Percentiles rank a stretch among this genome's conserved stretches.
Conservation (phyloP, 2,888 invertebrate species). For the Eledona agricola region DNA sequence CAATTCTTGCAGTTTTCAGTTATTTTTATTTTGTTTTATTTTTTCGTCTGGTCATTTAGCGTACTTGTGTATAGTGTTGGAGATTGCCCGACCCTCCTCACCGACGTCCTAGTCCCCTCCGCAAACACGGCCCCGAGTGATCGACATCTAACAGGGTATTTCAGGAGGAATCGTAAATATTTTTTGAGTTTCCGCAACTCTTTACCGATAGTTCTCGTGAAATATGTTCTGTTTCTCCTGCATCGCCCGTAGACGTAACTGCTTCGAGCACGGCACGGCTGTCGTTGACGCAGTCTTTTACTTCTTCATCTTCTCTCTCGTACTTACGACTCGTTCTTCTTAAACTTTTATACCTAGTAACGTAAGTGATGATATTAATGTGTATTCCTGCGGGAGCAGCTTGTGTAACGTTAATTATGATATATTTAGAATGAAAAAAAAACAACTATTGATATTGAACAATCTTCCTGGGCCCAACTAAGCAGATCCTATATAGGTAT, state of each 20-base stretch:
- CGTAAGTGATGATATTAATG: constrained; percentile 56
- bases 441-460: constrained; percentile 56
- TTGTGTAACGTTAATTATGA: constrained; percentile 51
- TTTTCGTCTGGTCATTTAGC: constrained; percentile 48
- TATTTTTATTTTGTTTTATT: constrained; percentile 64
- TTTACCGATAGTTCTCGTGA: too few relatives aligned
- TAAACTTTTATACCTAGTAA: constrained; percentile 55
- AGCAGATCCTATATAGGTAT: constrained; percentile 59
- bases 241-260: too few relatives aligned
- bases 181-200: too few relatives aligned
- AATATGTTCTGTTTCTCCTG: too few relatives aligned
- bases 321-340: too few relatives aligned
- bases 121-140: constrained; percentile 34
- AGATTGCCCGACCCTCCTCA: constrained; percentile 42
- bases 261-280: constrained; percentile 57
- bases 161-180: too few relatives aligned
- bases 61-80: constrained; percentile 37
- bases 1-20: constrained; percentile 75
- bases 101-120: constrained; percentile 23
- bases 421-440: constrained; percentile 32
- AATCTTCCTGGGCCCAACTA: constrained; percentile 65
- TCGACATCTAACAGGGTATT: too few relatives aligned
- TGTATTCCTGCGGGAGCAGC: constrained; percentile 54
- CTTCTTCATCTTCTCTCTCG: constrained; percentile 39
- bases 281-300: constrained; percentile 35